Evolutionary conservation across 1,140 invertebrate genomes (phyloP), one percentile per base, ranked within the genome.

Genomic region (Zophobas atratus): DNA sequence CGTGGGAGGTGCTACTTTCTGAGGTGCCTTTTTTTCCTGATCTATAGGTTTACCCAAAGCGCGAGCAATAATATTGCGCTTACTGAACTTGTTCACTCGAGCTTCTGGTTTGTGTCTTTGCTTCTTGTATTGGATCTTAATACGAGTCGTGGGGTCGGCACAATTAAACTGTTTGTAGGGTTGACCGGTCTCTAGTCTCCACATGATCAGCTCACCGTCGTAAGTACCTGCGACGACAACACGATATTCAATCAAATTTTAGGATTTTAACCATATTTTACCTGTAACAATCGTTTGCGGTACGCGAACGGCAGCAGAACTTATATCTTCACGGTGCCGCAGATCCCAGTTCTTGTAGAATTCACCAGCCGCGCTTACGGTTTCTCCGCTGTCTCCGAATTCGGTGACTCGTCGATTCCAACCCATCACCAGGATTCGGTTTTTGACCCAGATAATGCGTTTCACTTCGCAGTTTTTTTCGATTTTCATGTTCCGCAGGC

Each of bases 201-300:
- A 96, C 39, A 96, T 87, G 67, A 95, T 88, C 6, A 96, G 88
- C 85, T 95, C 94, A 1, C 94, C 95, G 79, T 92, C 92, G 80
- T 93, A 93, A 1, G 89, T 84, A 76, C 88, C 89, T 20, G 20
- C 20, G 20, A 20, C 20, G 20, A 20, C 20, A 20, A 20, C 20
- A 20, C 20, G 20, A 20, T 20, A 20, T 20, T 20, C 20, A 20
- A 20, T 20, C 20, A 20, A 20, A 20, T 20, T 20, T 20, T 20
- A 20, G 20, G 20, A 20, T 20, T 20, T 20, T 20, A 20, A 20
- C 20, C 20, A 20, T 20, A 20, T 20, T 20, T 20, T 20, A 20
- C 20, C 20, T 0, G 94, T 95, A 6, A 91, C 93, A 0, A 96
- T 84, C 0, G 90, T 87, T 81, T 93, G 88, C 0, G 92, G 92